Percentiles rank a stretch among this genome's conserved stretches.
phyloP scores from a whole-genome alignment of 2,797 vertebrate genomes.

The Parotocinclus haroldoi region DNA sequence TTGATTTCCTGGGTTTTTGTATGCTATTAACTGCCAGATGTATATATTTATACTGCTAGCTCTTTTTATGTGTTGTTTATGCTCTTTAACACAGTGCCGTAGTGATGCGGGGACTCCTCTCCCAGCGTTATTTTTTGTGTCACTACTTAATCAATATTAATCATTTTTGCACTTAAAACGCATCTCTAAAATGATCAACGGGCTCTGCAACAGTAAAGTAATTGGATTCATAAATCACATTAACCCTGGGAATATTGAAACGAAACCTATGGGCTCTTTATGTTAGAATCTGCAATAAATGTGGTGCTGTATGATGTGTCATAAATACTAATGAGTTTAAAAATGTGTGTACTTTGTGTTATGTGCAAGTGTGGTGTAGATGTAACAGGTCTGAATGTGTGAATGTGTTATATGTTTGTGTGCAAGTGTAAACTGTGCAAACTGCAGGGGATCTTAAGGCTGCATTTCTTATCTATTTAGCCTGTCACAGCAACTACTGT shows the following conservation, averaged over 20 bases:
- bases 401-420: slow-evolving; percentile 15
- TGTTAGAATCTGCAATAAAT: no score
- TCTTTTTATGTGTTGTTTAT: no score
- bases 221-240: slow-evolving; percentile 8
- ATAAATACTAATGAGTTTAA: no score
- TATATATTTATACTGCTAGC: no score
- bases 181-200: neutral
- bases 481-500: slow-evolving; percentile 28
- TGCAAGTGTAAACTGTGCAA: slow-evolving; percentile 18
- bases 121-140: neutral
- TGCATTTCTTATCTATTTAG: slow-evolving; percentile 14
- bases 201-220: neutral
- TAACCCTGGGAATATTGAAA: neutral
- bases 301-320: no score
- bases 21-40: no score
- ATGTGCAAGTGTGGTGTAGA: slow-evolving; percentile 10
- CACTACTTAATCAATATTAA: slow-evolving; percentile 28
- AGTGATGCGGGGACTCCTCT: neutral
- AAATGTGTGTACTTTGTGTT: neutral
- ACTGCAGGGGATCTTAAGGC: slow-evolving; percentile 28
- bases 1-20: no score
- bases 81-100: no score
- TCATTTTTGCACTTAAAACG: slow-evolving; percentile 4
- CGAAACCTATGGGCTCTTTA: neutral
- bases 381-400: slow-evolving; percentile 28